Conservation (phyloP, 2,113 vertebrate genomes). For the Theristicus caerulescens region DNA sequence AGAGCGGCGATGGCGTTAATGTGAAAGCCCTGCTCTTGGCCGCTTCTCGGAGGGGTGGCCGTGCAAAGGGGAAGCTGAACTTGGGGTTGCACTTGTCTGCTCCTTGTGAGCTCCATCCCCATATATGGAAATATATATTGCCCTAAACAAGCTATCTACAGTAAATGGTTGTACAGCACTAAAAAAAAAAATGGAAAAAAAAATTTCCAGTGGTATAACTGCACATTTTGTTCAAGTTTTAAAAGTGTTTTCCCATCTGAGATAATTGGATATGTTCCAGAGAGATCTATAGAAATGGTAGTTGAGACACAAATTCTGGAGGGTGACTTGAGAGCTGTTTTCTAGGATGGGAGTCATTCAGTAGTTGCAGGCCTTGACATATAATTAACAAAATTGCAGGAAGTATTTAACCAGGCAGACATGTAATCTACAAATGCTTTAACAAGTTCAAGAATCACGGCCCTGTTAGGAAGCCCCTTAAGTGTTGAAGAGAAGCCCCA, state of each 20-base stretch:
- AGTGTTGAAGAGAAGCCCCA: neutral
- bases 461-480: neutral
- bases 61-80: neutral
- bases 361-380: neutral
- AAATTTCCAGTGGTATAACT: neutral
- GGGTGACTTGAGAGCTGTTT: neutral
- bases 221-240: neutral
- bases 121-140: neutral
- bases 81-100: neutral
- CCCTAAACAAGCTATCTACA: rapidly evolving
- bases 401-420: slow-evolving; percentile 2
- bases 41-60: neutral
- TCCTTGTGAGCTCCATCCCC: neutral
- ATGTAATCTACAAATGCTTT: neutral
- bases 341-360: neutral
- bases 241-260: neutral
- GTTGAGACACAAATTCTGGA: neutral
- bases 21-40: neutral
- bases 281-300: neutral
- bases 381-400: slow-evolving; percentile 37
- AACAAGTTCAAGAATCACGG: neutral
- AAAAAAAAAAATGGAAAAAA: neutral
- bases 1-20: neutral
- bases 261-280: neutral
- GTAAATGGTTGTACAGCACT: too few species aligned